Conservation (phyloP, 2,888 invertebrate species). For the Synergus itoensis region DNA sequence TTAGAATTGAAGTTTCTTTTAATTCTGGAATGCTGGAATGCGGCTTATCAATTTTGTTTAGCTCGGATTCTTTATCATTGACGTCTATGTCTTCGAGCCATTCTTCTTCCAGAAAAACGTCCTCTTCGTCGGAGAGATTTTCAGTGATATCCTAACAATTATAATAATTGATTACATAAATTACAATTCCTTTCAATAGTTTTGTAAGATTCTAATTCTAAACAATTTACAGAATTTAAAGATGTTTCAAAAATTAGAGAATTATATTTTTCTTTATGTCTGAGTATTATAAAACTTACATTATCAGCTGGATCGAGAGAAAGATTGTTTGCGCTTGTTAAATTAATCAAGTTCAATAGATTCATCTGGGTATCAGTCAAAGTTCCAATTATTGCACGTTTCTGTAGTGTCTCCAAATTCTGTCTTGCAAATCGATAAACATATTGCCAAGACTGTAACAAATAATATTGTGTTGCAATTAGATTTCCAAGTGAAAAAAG, state of each 20-base stretch:
- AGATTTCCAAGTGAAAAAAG: background rate
- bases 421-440: constrained; percentile 3
- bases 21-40: background rate
- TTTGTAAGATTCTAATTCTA: background rate
- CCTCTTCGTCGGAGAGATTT: background rate
- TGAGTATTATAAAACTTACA: background rate
- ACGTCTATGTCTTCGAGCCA: constrained; percentile 5
- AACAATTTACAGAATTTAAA: background rate
- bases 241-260: background rate
- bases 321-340: background rate
- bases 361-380: constrained; percentile 1
- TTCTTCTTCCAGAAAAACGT: background rate
- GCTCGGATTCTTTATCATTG: constrained; percentile 2
- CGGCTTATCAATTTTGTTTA: background rate
- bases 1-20: background rate
- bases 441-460: background rate
- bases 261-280: background rate
- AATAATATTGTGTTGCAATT: background rate
- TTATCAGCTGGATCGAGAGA: background rate
- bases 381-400: background rate
- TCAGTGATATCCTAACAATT: background rate
- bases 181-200: background rate
- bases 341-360: background rate
- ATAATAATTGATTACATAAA: background rate
- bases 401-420: background rate